Evolutionary conservation across 2,888 invertebrate species (phyloP).

Genomic region (Empis stercorea): DNA sequence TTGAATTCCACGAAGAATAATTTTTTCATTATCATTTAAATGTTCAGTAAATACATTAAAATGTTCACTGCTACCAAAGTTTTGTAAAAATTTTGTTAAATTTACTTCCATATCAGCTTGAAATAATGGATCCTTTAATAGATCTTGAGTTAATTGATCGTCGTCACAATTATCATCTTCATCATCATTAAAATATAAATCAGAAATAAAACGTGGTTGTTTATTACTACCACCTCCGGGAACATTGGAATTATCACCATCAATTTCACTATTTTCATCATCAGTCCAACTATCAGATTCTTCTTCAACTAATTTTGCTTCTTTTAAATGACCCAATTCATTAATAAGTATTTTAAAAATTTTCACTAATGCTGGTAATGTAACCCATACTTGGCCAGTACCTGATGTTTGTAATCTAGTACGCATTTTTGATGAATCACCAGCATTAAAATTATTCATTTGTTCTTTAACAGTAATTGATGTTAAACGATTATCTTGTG

Average conservation of each 20-base stretch:
- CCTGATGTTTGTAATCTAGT: constrained; percentile 37
- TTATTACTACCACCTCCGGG: constrained; percentile 18
- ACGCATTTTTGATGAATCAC: constrained; percentile 18
- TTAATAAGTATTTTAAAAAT: constrained; percentile 57
- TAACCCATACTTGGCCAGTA: constrained; percentile 41
- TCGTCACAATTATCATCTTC: constrained; percentile 36
- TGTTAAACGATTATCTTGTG: constrained; percentile 42
- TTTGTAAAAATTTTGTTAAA: constrained; percentile 48
- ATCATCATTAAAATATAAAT: constrained; percentile 28
- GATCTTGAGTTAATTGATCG: constrained; percentile 47
- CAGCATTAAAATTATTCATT: constrained; percentile 16
- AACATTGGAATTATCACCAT: constrained; percentile 13
- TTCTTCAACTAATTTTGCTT: constrained; percentile 26
- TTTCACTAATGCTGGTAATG: constrained; percentile 53
- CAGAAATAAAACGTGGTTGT: constrained; percentile 24
- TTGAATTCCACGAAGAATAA: constrained; percentile 32
- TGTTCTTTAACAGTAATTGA: constrained; percentile 30
- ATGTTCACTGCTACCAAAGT: constrained; percentile 48
- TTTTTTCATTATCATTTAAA: constrained; percentile 43
- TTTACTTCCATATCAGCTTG: constrained; percentile 49
- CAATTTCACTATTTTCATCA: constrained; percentile 13
- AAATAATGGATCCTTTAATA: constrained; percentile 47
- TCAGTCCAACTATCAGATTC: constrained; percentile 26
- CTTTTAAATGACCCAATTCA: constrained; percentile 47
- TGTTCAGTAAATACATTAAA: constrained; percentile 48